Conservation (phyloP, 2,113 vertebrate species). For the Plecotus auritus region DNA sequence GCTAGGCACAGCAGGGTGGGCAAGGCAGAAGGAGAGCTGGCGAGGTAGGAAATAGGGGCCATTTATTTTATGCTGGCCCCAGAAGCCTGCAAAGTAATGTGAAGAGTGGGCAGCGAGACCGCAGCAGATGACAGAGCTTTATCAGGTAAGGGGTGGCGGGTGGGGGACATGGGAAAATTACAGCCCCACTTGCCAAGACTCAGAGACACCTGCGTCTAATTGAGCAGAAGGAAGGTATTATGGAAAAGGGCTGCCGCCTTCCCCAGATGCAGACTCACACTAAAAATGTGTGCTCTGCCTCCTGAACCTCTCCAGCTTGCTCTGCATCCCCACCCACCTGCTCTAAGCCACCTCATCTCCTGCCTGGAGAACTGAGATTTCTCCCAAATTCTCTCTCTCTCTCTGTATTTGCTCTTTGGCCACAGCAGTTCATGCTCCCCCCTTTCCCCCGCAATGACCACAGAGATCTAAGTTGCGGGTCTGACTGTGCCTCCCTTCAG, state of each 20-base stretch:
- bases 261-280: background rate
- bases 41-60: constrained; percentile 17
- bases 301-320: background rate
- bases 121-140: constrained; percentile 43
- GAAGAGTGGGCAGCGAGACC: constrained; percentile 37
- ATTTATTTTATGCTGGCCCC: constrained; percentile 41
- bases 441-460: background rate
- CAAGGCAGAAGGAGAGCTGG: constrained; percentile 50
- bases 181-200: constrained; percentile 46
- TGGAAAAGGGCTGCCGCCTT: constrained; percentile 11
- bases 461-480: background rate
- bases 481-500: background rate
- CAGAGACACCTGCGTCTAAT: constrained; percentile 58
- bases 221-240: constrained; percentile 52
- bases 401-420: background rate
- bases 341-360: background rate
- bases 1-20: constrained; percentile 7
- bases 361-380: background rate
- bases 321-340: background rate
- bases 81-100: constrained; percentile 13
- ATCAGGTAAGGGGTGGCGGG: constrained; percentile 12
- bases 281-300: background rate
- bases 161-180: background rate
- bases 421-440: background rate
- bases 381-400: background rate